Evolutionary conservation across 2,797 vertebrate species (phyloP), one percentile per base, ranked within the genome.

Genomic region (Dicrostonyx torquatus): DNA sequence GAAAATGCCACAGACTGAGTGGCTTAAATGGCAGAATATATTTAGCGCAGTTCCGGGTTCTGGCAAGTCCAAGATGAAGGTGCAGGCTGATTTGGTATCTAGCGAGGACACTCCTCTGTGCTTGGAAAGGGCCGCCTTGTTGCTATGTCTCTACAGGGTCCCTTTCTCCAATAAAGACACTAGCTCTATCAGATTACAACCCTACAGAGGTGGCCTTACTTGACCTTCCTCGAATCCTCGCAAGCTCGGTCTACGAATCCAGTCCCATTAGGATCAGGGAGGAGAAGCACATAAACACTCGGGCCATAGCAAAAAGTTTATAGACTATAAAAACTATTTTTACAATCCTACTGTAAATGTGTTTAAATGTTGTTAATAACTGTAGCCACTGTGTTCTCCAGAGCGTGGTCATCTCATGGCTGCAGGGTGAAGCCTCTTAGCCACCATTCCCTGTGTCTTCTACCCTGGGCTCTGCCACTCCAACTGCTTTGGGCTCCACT

Each of bases 261-360:
- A 84, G 62, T 37, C 64, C 87, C 43, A 12, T 26, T 17, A 55
- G 26, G 10, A 72, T 94, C 50, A 86, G 34, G 34, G 43, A 43
- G 62, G 50, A 77, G 50, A 55, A 3, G 15, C 37, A 76, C 40
- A 87, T 87, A 87, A 75, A 90, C 12, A 50, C 37, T 85, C 53
- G 29, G n/a, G 45, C 80, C 62, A 11, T 76, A 37, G 79, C 13
- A 60, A 90, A 84, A 87, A 22, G 70, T 84, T 77, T 87, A 73
- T 87, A 58, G 50, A 75, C 86, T 58, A 68, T 48, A 76, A 76
- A 88, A 77, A 17, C 53, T 22, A 24, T 62, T 48, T 80, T 18
- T 77, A 95, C 82, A 91, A 26, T 20, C 80, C 75, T 75, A 50
- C 73, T 77, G 90, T 3, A 68, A 91, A 85, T 75, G 84, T 43